These are phyloP conservation scores for Oceanodroma leucorhoa DNA, from an alignment of 2,797 vertebrate genomes.

Conservation along the genomic window DNA sequence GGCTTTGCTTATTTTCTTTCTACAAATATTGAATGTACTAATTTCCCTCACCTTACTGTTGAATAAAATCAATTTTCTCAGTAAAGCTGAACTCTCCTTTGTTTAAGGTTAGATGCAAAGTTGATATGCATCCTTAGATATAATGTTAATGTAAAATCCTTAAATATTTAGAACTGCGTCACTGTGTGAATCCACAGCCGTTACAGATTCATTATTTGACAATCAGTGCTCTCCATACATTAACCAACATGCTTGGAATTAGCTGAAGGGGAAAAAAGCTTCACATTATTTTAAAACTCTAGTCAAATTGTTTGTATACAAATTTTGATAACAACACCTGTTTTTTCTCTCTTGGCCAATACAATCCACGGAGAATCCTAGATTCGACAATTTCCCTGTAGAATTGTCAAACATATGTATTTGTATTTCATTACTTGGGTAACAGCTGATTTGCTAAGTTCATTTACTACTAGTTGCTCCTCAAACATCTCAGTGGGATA, in stretches of 20 bases:
- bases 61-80: conserved; percentile 82
- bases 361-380: conserved; percentile 73
- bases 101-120: conserved; percentile 78
- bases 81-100: conserved; percentile 78
- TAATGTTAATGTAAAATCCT: conserved; percentile 72
- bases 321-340: conserved; percentile 79
- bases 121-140: conserved; percentile 73
- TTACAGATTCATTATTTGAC: conserved; percentile 71
- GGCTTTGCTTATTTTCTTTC: conserved; percentile 79
- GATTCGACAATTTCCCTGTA: conserved; percentile 75
- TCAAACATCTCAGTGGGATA: conserved; percentile 81
- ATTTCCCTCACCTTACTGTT: conserved; percentile 79
- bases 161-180: conserved; percentile 74
- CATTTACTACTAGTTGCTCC: conserved; percentile 83
- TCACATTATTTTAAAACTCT: conserved; percentile 73
- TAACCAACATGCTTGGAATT: conserved; percentile 66
- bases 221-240: conserved; percentile 66
- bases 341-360: conserved; percentile 77
- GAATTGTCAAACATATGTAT: conserved; percentile 84
- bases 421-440: conserved; percentile 82
- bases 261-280: conserved; percentile 51
- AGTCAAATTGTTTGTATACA: conserved; percentile 76
- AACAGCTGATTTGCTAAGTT: conserved; percentile 82
- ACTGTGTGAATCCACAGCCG: conserved; percentile 47
- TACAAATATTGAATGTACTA: conserved; percentile 84